Percentiles rank a stretch among this genome's conserved stretches.
Evolutionary conservation across 2,888 invertebrate species (phyloP).

Genomic region (Eupithecia tripunctaria): DNA sequence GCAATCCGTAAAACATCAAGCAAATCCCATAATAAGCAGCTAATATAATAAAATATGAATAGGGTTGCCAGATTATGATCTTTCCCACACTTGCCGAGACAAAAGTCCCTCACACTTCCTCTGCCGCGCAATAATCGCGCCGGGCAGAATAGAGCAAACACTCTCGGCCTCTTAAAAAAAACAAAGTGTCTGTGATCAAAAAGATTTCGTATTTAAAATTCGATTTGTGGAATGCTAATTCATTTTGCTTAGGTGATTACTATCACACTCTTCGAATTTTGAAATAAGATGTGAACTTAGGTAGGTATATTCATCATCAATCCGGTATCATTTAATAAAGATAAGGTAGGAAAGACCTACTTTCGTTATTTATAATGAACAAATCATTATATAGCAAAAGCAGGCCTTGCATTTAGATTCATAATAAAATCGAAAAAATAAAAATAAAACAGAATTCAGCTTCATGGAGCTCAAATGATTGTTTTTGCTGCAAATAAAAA

Average conservation of each 20-base stretch:
- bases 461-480: not conserved
- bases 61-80: slow-evolving; percentile 55
- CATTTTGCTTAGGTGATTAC: slow-evolving; percentile 12
- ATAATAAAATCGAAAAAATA: too few relatives aligned
- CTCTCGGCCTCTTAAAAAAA: slow-evolving; percentile 22
- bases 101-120: slow-evolving; percentile 53
- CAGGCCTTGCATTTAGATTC: too few relatives aligned
- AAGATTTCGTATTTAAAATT: slow-evolving; percentile 1
- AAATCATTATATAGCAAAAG: too few relatives aligned
- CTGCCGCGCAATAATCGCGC: slow-evolving; percentile 72
- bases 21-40: slow-evolving; percentile 46
- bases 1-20: slow-evolving; percentile 14
- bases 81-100: slow-evolving; percentile 67
- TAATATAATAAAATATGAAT: slow-evolving; percentile 58
- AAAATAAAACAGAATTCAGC: not conserved
- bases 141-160: slow-evolving; percentile 42
- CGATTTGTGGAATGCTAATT: slow-evolving; percentile 9
- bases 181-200: slow-evolving; percentile 8
- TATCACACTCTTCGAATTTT: slow-evolving; percentile 6
- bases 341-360: too few relatives aligned
- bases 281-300: not conserved
- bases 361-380: too few relatives aligned
- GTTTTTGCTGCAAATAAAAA: too few relatives aligned
- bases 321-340: not conserved
- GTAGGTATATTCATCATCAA: not conserved